Conservation (phyloP, 2,113 vertebrate species). For the Muntiacus muntjak region DNA sequence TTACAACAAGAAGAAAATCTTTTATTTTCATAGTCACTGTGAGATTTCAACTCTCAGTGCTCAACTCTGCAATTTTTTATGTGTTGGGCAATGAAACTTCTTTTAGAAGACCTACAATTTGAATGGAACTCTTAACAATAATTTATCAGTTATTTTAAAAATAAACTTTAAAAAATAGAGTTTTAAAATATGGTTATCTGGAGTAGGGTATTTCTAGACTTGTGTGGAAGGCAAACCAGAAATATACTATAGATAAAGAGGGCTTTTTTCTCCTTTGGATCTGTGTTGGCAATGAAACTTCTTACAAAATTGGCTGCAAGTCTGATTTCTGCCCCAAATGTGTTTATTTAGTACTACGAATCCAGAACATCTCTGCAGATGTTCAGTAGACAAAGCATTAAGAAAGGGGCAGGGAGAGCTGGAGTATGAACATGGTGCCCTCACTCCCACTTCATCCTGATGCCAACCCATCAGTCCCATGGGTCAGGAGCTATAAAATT, state of each 20-base stretch:
- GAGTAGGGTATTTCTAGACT: not conserved
- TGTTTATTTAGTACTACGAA: not conserved
- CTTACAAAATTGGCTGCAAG: not conserved
- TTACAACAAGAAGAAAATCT: not conserved
- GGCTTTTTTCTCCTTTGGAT: not conserved
- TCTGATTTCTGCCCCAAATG: not conserved
- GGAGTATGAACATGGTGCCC: not conserved
- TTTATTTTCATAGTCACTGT: conserved; percentile 15
- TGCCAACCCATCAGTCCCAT: not conserved
- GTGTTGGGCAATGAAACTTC: not conserved
- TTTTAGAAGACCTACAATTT: not conserved
- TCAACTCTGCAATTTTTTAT: not conserved
- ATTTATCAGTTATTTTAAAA: not conserved
- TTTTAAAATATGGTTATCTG: not conserved
- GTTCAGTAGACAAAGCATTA: not conserved
- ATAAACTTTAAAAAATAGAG: not conserved
- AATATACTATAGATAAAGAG: not conserved
- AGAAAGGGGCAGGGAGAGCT: not conserved
- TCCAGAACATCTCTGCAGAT: not conserved
- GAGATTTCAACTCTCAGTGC: not conserved
- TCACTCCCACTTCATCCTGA: not conserved
- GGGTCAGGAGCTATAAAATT: not conserved
- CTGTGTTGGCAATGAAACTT: not conserved
- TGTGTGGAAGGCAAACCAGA: not conserved
- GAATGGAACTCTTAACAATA: not conserved